Base-by-base conservation (phyloP, 2,113 vertebrate species). In the Muntiacus reevesi region DNA sequence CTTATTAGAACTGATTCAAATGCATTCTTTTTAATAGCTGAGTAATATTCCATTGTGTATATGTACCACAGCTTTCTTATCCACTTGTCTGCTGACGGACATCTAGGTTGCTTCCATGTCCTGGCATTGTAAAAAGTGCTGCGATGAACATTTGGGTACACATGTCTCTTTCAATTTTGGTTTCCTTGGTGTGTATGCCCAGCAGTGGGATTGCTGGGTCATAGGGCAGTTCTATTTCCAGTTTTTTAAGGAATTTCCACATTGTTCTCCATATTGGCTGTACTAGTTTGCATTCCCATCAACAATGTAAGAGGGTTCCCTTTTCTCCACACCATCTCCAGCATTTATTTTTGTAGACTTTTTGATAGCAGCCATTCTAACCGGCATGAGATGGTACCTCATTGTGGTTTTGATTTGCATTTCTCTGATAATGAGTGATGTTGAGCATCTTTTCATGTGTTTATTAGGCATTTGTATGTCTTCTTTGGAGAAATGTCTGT, bases 381-480 rank as follows among this genome's bases (percentile, higher is more conserved):
- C 33, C 0, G 0, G 33, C 1, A 0, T n/a, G 16, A 19, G 1
- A 67, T 67, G 62, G 62, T 67, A 67, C 30, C 15, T 64, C 62
- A n/a, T 4, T 33, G 30, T 33, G 62, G 15, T 64, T 64, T 64
- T 33, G 62, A 64, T 33, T n/a, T 17, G 62, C 15, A 64, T 64
- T 64, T 64, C 52, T 54, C 52, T 54, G 52, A 54, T 52, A 33
- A 64, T 64, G 30, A 64, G 30, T 64, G 30, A n/a, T 64, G 62
- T 33, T n/a, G 15, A 64, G 30, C 15, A 33, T 64, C 30, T n/a
- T n/a, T n/a, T n/a, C 30, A 64, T 64, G 62, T n/a, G 30, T 17
- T 17, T 64, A 15, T 64, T 8, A n/a, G 30, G 30, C 30, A 17
- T 64, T 7, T 9, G 30, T n/a, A 64, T 17, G 62, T 64, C 1